Evolutionary conservation across 2,888 invertebrate genomes (phyloP), one percentile per base, ranked within the genome.

Genomic region (Ichneumoninae sp.): DNA sequence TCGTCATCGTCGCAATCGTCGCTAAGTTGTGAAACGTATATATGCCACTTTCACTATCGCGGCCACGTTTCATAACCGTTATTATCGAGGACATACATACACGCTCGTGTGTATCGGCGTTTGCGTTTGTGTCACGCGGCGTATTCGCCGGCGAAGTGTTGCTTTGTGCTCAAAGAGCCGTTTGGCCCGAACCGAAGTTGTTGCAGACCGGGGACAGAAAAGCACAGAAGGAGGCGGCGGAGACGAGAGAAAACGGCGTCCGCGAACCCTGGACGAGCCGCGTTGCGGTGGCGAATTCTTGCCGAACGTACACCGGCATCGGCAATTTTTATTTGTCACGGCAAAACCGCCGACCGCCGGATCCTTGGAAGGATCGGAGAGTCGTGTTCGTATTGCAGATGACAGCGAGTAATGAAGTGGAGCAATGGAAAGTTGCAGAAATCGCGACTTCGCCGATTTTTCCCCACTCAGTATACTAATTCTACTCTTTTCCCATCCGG

Each of bases 41-140:
- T 86, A 88, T 79, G 92, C 92, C 92, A 93, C 93, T 93, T 93
- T 93, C 93, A 93, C 93, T 93, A 93, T 93, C 93, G 93, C 91
- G 91, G 92, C 89, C 92, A 92, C 91, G 92, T 93, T 93, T 93
- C 93, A 93, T 93, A 93, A 93, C 93, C 91, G 92, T 93, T 93
- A 92, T 93, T 93, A 93, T 93, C 92, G 93, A 92, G 93, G 93
- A 90, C 92, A 91, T 90, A 91, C 91, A 91, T 83, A 81, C 70
- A 78, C 66, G 2, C 10, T 63, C 73, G 70, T 84, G 57, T 81
- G 80, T 83, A 47, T 81, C 57, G 47, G 66, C 60, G 36, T 36
- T 70, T 75, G 33, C 30, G 70, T 60, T 65, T 36, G 16, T 40
- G 68, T 69, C 36, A 26, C 19, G 54, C 16, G 65, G 44, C 33